phyloP scores from a whole-genome alignment of 37 sponge, comb jelly and placozoan genomes.

The Spongilla lacustris region DNA sequence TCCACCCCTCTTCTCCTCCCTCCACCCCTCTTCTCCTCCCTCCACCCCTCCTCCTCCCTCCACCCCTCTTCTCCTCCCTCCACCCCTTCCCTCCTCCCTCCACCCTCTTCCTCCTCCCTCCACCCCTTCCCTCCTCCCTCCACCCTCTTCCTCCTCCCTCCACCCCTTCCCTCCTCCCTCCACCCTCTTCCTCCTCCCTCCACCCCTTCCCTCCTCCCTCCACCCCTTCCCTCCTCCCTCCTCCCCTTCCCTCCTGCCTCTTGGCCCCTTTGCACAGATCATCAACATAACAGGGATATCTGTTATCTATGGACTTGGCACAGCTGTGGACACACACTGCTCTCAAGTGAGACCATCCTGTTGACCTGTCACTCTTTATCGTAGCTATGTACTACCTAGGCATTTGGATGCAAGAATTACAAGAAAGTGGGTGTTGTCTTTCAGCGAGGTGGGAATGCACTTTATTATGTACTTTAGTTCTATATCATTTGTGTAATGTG shows the following conservation, averaged over 20 bases:
- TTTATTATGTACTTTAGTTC: no score
- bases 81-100: not conserved
- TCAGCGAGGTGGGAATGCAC: slow-evolving; percentile 16
- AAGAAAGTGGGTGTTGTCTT: slow-evolving; percentile 21
- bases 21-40: no score
- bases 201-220: no score
- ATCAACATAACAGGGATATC: not conserved
- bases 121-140: no score
- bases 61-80: no score
- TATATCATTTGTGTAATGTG: no score
- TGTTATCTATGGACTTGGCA: not conserved
- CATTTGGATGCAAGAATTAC: slow-evolving; percentile 22
- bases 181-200: no score
- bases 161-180: slow-evolving; percentile 5
- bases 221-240: no score
- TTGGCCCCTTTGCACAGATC: no score
- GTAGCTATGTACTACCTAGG: not conserved
- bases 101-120: no score
- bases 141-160: not conserved
- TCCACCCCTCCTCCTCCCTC: no score
- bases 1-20: not conserved
- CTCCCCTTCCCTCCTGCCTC: no score
- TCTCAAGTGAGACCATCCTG: not conserved
- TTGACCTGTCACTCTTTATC: not conserved
- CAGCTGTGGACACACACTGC: not conserved